phyloP scores from a whole-genome alignment of 2,797 vertebrate genomes.

The Catostomus latipinnis region DNA sequence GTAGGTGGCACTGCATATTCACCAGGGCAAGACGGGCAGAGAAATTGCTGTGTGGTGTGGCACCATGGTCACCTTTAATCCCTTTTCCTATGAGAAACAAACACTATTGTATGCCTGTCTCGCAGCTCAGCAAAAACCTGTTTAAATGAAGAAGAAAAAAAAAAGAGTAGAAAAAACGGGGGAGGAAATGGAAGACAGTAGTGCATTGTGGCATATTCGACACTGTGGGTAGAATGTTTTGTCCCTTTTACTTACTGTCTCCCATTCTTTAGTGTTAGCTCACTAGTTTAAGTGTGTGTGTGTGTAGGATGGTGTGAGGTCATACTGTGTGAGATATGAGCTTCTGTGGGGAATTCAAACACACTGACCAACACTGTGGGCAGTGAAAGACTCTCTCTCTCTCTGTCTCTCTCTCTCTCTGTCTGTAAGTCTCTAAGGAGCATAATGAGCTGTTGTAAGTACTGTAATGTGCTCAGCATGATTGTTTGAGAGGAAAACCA shows the following conservation, averaged over 20 bases:
- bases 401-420: constrained; percentile 13
- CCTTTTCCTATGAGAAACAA: constrained; percentile 4
- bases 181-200: constrained; percentile 46
- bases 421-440: neutral
- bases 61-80: constrained; percentile 17
- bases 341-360: constrained; percentile 45
- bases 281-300: constrained; percentile 39
- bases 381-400: constrained; percentile 39
- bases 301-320: constrained; percentile 53
- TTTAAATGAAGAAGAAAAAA: neutral
- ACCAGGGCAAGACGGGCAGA: neutral
- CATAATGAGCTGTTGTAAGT: constrained; percentile 54
- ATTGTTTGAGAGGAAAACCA: constrained; percentile 27
- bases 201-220: constrained; percentile 48
- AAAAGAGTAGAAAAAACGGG: neutral
- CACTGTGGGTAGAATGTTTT: constrained; percentile 51
- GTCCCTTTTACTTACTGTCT: constrained; percentile 22
- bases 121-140: neutral
- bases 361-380: constrained; percentile 48
- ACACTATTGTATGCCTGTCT: constrained; percentile 15
- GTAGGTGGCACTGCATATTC: constrained; percentile 38
- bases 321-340: constrained; percentile 52
- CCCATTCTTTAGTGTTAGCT: constrained; percentile 30
- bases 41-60: neutral
- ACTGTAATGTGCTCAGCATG: constrained; percentile 39